Base-by-base conservation (phyloP, 2,797 vertebrate genomes). In the Lemur catta region DNA sequence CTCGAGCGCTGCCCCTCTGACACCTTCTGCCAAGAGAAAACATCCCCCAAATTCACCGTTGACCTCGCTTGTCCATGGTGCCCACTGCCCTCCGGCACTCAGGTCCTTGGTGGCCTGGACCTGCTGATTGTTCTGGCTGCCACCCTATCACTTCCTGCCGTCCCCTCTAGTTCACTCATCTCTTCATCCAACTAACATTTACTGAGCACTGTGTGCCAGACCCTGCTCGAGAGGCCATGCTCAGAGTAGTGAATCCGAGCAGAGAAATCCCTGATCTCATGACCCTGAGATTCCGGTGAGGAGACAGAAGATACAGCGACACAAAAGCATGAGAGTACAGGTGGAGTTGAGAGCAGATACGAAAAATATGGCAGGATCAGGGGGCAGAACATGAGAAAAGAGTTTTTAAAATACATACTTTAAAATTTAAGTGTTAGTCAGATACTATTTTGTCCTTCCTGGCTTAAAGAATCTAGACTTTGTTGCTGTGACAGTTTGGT, bases 401-500 rank as follows among this genome's bases (percentile, higher is more conserved):
- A 26, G 4, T 46, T 69, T 91, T 57, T 14, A 38, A 75, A 89
- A 72, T 15, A 14, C 2, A 0, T 4, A 35, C 74, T 86, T 74
- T 79, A 76, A 79, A 71, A 72, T 67, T 79, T 84, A 57, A 79
- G 30, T 7, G 7, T 84, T 43, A 11, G 46, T 71, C 33, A 26
- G 52, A 71, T 86, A n/a, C 30, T 69, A 20, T 93, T 80, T 67
- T 78, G 9, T 89, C 59, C 28, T 93, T 91, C 28, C 50, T 91
- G 75, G 18, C 30, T 71, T 93, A 67, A 55, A 86, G 26, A 95
- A 46, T 79, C 26, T 8, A 69, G 26, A 65, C 26, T 92, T 74
- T 46, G 24, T 69, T 71, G 33, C 24, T 85, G 9, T 41, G 71
- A 43, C 67, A 30, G 57, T 59, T 88, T 48, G 86, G 74, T 59